Conservation (phyloP, 1,140 invertebrate species). For the Nasonia longicornis region DNA sequence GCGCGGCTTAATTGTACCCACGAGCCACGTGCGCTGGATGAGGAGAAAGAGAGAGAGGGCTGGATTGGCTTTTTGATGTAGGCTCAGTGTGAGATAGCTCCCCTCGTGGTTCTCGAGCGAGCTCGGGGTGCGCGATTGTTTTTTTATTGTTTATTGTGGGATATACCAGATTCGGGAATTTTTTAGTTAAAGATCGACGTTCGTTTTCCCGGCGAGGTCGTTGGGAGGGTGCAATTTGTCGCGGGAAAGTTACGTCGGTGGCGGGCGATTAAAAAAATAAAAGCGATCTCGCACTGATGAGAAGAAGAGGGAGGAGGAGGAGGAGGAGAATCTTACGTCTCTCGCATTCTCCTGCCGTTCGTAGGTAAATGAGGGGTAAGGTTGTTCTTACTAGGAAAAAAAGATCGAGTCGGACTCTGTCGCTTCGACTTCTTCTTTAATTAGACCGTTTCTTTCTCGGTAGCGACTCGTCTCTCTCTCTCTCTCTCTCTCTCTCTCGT, state of each 20-base stretch:
- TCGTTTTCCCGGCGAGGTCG: not conserved
- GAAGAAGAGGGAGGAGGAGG: slow-evolving; percentile 22
- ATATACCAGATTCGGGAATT: no score
- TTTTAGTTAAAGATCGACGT: not conserved
- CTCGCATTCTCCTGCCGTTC: slow-evolving; percentile 1
- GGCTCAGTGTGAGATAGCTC: not conserved
- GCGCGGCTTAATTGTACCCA: slow-evolving; percentile 50
- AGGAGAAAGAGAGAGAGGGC: not conserved
- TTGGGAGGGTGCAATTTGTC: slow-evolving; percentile 17
- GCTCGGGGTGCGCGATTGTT: not conserved
- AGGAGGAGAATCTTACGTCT: not conserved
- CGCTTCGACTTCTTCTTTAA: slow-evolving; percentile 61
- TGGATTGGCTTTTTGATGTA: not conserved
- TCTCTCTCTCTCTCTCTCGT: not conserved
- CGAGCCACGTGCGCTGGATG: slow-evolving; percentile 44
- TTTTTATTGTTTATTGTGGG: not conserved
- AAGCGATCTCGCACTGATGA: slow-evolving; percentile 15
- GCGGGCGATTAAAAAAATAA: slow-evolving; percentile 19
- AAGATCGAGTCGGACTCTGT: slow-evolving; percentile 41
- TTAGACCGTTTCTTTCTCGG: slow-evolving; percentile 62
- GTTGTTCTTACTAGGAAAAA: slow-evolving; percentile 25
- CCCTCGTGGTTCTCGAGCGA: not conserved
- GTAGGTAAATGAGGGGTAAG: slow-evolving; percentile 31
- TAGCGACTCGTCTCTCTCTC: slow-evolving; percentile 33
- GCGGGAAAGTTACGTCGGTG: not conserved